Conservation (phyloP, 2,888 invertebrate species). For the Diplolepis rosae region DNA sequence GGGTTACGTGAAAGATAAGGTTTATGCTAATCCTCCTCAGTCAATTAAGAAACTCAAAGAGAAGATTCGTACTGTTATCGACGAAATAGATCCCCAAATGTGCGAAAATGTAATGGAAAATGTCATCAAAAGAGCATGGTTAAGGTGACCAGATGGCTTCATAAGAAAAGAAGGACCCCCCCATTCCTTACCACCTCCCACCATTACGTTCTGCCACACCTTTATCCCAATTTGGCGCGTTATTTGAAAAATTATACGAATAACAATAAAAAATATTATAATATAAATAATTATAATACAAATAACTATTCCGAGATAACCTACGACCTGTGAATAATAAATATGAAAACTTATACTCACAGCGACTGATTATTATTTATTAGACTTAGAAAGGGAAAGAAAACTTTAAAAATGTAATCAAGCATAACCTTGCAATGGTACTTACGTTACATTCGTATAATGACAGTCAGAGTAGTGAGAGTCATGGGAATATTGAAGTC, state of each 20-base stretch:
- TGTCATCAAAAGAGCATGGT: too few relatives aligned
- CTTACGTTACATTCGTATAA: not conserved
- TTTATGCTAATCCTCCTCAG: too few relatives aligned
- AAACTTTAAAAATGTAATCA: not conserved
- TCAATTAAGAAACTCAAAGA: too few relatives aligned
- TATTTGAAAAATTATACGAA: not conserved
- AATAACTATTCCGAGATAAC: not conserved
- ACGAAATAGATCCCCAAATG: too few relatives aligned
- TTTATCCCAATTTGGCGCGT: not conserved
- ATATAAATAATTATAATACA: not conserved
- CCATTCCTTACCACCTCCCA: too few relatives aligned
- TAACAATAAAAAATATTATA: not conserved
- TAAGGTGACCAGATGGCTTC: not conserved
- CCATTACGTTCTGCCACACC: not conserved
- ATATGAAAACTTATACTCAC: not conserved
- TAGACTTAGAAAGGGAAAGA: not conserved
- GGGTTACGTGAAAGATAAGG: too few relatives aligned
- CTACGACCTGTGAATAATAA: not conserved
- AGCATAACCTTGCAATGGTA: not conserved
- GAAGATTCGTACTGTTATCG: too few relatives aligned
- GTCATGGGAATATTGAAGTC: not conserved
- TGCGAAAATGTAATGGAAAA: too few relatives aligned
- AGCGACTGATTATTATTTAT: not conserved
- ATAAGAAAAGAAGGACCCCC: not conserved
- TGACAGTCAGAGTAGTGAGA: too few relatives aligned